Evolutionary conservation across 2,797 vertebrate species (phyloP).

Genomic region (Nannoperca obscura): DNA sequence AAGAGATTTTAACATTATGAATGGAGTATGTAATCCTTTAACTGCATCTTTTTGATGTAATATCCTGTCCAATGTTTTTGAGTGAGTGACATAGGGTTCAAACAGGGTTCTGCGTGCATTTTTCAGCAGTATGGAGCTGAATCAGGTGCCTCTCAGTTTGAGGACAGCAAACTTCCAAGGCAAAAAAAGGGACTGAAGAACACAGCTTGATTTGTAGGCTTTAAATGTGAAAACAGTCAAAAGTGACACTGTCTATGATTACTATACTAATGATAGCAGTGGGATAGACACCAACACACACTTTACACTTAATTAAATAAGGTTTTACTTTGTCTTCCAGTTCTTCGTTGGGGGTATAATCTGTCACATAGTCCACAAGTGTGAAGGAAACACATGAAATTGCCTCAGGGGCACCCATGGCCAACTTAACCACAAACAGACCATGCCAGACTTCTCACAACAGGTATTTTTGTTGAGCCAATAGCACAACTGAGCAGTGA

Average conservation of each 20-base stretch:
- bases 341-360: slow-evolving; percentile 72
- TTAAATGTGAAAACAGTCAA: not conserved
- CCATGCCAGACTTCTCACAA: slow-evolving; percentile 81
- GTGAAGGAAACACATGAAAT: slow-evolving; percentile 85
- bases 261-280: slow-evolving; percentile 2
- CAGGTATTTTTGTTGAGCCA: slow-evolving; percentile 80
- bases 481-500: slow-evolving; percentile 77
- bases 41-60: not conserved
- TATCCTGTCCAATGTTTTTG: not conserved
- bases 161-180: not conserved
- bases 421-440: slow-evolving; percentile 88
- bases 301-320: slow-evolving; percentile 39
- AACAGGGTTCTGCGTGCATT: not conserved
- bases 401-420: slow-evolving; percentile 78
- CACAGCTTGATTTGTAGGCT: not conserved
- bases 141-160: not conserved
- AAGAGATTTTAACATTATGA: not conserved
- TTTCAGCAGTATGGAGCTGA: not conserved
- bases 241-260: slow-evolving; percentile 3
- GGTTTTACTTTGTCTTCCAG: slow-evolving; percentile 50
- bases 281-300: slow-evolving; percentile 28
- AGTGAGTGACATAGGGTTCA: not conserved
- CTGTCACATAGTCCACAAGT: slow-evolving; percentile 85
- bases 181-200: not conserved
- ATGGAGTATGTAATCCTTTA: not conserved